Evolutionary conservation across 2,888 invertebrate genomes (phyloP).

Genomic region (Drosophila mercatorum): DNA sequence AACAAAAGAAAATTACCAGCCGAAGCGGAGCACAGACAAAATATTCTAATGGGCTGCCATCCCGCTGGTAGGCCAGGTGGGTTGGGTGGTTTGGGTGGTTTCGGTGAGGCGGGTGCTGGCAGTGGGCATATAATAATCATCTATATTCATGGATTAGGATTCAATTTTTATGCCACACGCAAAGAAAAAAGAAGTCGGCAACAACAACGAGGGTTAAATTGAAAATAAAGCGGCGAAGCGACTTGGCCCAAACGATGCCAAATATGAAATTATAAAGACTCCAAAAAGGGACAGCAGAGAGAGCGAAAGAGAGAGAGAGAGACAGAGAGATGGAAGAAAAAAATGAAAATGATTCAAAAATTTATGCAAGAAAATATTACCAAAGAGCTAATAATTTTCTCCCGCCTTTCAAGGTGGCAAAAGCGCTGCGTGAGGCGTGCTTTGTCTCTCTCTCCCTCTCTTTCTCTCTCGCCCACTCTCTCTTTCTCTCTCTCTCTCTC

Average conservation of each 20-base stretch:
- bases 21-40: conserved; percentile 45
- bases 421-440: conserved; percentile 58
- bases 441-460: background rate
- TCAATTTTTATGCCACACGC: conserved; percentile 84
- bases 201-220: conserved; percentile 77
- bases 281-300: conserved; percentile 32
- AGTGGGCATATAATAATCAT: conserved; percentile 83
- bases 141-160: conserved; percentile 85
- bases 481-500: too few relatives aligned
- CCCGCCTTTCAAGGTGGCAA: conserved; percentile 70
- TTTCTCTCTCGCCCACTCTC: too few relatives aligned
- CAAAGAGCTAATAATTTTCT: conserved; percentile 83
- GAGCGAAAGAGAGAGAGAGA: conserved; percentile 14
- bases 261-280: conserved; percentile 62
- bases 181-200: conserved; percentile 26
- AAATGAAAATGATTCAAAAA: conserved; percentile 71
- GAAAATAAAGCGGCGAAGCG: conserved; percentile 67
- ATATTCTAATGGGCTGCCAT: conserved; percentile 77
- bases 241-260: conserved; percentile 41
- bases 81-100: conserved; percentile 6
- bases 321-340: conserved; percentile 28
- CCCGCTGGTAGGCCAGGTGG: conserved; percentile 59
- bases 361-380: conserved; percentile 83
- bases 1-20: conserved; percentile 71
- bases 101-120: background rate